Conservation (phyloP, 2,113 vertebrate species). For the Serilophus lunatus region DNA sequence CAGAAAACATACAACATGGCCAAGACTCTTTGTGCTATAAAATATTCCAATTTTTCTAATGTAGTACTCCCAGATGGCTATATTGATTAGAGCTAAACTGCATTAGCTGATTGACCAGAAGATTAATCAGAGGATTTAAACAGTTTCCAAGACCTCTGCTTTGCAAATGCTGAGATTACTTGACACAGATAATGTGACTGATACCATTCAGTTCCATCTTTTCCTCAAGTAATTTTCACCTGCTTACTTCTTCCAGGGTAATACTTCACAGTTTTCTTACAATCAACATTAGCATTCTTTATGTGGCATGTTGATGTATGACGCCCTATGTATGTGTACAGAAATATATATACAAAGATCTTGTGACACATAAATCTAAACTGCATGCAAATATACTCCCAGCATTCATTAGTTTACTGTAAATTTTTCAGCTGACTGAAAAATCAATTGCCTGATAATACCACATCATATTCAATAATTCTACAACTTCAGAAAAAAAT, state of each 20-base stretch:
- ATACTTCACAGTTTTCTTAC: neutral
- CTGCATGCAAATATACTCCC: neutral
- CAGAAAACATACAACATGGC: neutral
- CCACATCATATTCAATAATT: neutral
- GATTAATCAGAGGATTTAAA: neutral
- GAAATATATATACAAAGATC: neutral
- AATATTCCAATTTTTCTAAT: neutral
- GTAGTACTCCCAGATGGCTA: neutral
- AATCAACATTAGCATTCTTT: neutral
- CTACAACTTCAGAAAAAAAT: neutral
- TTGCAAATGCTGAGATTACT: neutral
- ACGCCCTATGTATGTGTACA: accelerated
- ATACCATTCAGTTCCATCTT: neutral
- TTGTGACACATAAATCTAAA: neutral
- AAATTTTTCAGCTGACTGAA: neutral
- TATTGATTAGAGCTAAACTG: neutral
- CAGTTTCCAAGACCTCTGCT: neutral
- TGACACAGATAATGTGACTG: neutral
- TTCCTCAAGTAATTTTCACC: neutral
- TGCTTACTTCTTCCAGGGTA: neutral
- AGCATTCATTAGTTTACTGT: neutral
- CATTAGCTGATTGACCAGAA: conserved; percentile 23
- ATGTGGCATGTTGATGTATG: neutral
- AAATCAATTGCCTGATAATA: neutral
- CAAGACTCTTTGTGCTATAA: neutral